Conservation (phyloP, 1,140 invertebrate species). For the Conus ventricosus region DNA sequence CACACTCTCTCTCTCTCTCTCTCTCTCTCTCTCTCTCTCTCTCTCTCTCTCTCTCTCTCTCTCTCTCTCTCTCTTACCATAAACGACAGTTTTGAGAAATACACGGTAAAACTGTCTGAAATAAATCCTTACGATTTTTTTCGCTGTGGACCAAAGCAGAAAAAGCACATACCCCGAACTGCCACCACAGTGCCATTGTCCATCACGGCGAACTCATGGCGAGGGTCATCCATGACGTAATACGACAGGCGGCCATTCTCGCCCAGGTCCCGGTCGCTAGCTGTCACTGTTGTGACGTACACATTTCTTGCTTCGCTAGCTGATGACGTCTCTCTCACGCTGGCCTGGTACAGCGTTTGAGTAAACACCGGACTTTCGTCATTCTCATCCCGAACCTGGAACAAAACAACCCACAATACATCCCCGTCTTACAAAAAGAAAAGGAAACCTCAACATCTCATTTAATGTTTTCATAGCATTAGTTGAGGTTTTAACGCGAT, state of each 20-base stretch:
- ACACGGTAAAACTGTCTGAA: too few species aligned
- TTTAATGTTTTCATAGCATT: too few species aligned
- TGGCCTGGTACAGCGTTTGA: conserved; percentile 84
- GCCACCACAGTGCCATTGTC: conserved; percentile 55
- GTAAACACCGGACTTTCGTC: conserved; percentile 91
- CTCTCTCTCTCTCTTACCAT: too few species aligned
- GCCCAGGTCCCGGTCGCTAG: conserved; percentile 92
- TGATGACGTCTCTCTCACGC: conserved; percentile 54
- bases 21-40: too few species aligned
- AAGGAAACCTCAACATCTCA: too few species aligned
- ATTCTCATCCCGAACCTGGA: conserved; percentile 91
- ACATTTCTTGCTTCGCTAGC: conserved; percentile 87
- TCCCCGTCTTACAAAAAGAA: conserved; percentile 85
- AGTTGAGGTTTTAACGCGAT: too few species aligned
- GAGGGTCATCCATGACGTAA: conserved; percentile 76
- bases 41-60: not conserved
- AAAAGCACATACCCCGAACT: conserved; percentile 20
- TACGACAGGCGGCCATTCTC: conserved; percentile 81
- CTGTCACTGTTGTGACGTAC: conserved; percentile 77
- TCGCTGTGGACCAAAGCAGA: not conserved
- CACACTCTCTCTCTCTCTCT: too few species aligned
- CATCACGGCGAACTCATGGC: conserved; percentile 68
- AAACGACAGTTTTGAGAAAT: too few species aligned
- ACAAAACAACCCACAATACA: too few species aligned
- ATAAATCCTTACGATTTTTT: too few species aligned